Percentiles rank a stretch among this genome's conserved stretches.
These are phyloP conservation scores for Sebastes nivosus DNA, from an alignment of 2,797 vertebrate genomes.

Conservation along the genomic window DNA sequence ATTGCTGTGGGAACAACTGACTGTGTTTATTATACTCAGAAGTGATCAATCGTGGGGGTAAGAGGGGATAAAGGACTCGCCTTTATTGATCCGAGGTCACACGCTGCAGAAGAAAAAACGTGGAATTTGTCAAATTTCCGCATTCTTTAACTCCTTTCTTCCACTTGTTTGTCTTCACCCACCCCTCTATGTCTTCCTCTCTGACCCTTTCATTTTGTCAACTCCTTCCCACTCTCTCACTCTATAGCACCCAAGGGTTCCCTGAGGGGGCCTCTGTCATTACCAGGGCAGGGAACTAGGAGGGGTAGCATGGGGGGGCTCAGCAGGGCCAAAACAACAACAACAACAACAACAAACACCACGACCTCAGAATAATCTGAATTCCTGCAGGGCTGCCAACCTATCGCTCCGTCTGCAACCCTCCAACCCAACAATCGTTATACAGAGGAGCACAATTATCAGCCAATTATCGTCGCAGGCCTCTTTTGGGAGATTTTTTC, in stretches of 20 bases:
- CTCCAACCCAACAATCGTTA: slow-evolving; percentile 29
- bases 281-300: slow-evolving; percentile 27
- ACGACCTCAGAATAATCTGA: slow-evolving; percentile 54
- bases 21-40: slow-evolving; percentile 7
- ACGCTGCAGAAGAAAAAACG: neutral
- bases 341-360: slow-evolving; percentile 67
- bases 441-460: slow-evolving; percentile 18
- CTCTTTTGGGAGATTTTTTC: slow-evolving; percentile 21
- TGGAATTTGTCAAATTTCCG: neutral
- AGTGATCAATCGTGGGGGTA: neutral
- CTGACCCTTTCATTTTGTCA: neutral
- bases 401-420: slow-evolving; percentile 23
- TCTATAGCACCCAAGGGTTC: slow-evolving; percentile 3
- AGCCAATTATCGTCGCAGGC: slow-evolving; percentile 33
- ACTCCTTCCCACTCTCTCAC: neutral
- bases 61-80: neutral
- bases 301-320: neutral
- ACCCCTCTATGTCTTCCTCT: neutral
- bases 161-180: slow-evolving; percentile 6
- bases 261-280: slow-evolving; percentile 40
- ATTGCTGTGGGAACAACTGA: neutral
- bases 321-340: slow-evolving; percentile 49
- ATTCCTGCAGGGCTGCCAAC: slow-evolving; percentile 58
- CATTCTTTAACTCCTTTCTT: slow-evolving; percentile 10
- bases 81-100: slow-evolving; percentile 4